Percentiles rank a stretch among this genome's conserved stretches.
Conservation (phyloP, 2,888 invertebrate species). For the Coleophora deauratella region DNA sequence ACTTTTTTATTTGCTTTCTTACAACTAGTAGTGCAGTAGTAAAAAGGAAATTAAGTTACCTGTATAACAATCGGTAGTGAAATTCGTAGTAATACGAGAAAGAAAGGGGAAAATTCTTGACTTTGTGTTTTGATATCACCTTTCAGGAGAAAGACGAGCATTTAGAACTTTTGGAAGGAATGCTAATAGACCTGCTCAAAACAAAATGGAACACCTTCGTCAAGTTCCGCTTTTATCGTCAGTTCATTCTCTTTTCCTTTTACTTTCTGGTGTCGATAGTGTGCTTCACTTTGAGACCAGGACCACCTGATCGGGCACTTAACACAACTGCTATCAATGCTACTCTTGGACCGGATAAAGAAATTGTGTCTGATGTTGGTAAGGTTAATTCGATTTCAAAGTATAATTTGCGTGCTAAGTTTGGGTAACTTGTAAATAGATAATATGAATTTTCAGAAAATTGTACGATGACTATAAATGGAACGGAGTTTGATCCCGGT, state of each 20-base stretch:
- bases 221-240: constrained; percentile 93
- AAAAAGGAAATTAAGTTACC: too few relatives aligned
- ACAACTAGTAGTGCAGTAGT: too few relatives aligned
- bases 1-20: too few relatives aligned
- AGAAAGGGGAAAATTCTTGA: too few relatives aligned
- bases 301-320: constrained; percentile 77
- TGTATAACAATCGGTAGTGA: too few relatives aligned
- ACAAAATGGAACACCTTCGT: constrained; percentile 99
- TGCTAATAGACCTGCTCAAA: constrained; percentile 92
- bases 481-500: constrained; percentile 38
- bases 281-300: constrained; percentile 92
- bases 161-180: constrained; percentile 94
- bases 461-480: constrained; percentile 39
- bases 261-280: constrained; percentile 93
- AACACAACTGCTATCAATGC: constrained; percentile 49
- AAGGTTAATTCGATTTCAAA: background rate
- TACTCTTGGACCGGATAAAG: constrained; percentile 44
- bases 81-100: too few relatives aligned
- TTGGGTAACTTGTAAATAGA: background rate
- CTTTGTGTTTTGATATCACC: too few relatives aligned
- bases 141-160: constrained; percentile 94
- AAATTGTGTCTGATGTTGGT: constrained; percentile 43
- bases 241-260: constrained; percentile 91
- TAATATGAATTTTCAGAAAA: constrained; percentile 39
- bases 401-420: too few relatives aligned